Conservation (phyloP, 2,113 vertebrate species). For the Cryptotis parvus region DNA sequence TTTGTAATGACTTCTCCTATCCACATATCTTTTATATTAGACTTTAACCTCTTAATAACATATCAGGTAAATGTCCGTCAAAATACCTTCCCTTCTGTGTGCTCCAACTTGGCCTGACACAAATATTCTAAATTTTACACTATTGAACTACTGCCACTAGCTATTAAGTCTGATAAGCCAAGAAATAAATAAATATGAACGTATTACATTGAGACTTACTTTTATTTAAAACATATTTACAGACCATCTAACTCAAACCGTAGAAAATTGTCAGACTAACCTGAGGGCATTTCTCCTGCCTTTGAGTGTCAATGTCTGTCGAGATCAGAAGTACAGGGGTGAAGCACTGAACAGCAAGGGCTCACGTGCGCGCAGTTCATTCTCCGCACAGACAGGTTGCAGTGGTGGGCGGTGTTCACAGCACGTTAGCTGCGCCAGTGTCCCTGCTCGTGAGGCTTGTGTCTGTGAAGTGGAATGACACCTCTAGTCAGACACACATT, state of each 20-base stretch:
- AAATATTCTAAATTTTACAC: conserved; percentile 40
- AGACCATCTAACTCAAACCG: conserved; percentile 55
- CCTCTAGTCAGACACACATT: conserved; percentile 84
- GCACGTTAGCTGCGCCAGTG: conserved; percentile 87
- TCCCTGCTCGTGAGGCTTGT: conserved; percentile 85
- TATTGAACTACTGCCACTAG: conserved; percentile 33
- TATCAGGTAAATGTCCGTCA: conserved; percentile 12
- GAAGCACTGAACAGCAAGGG: conserved; percentile 60
- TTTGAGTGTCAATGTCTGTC: conserved; percentile 47
- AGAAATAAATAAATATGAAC: conserved; percentile 38
- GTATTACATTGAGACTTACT: conserved; percentile 34
- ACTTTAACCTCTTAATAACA: conserved; percentile 56
- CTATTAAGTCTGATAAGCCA: conserved; percentile 27
- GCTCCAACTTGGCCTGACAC: conserved; percentile 32
- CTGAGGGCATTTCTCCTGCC: conserved; percentile 42
- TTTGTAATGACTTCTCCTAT: conserved; percentile 24
- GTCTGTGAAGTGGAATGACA: conserved; percentile 83
- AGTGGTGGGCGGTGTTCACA: conserved; percentile 83
- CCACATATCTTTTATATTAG: conserved; percentile 60
- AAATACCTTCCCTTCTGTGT: conserved; percentile 51
- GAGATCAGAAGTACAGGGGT: conserved; percentile 66
- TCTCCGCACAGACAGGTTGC: conserved; percentile 73
- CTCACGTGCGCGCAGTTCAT: conserved; percentile 71
- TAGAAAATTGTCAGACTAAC: conserved; percentile 12
- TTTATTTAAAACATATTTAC: conserved; percentile 37